Evolutionary conservation across 2,113 vertebrate genomes (phyloP), one percentile per base, ranked within the genome.

Genomic region (Cynopterus brachyotis): DNA sequence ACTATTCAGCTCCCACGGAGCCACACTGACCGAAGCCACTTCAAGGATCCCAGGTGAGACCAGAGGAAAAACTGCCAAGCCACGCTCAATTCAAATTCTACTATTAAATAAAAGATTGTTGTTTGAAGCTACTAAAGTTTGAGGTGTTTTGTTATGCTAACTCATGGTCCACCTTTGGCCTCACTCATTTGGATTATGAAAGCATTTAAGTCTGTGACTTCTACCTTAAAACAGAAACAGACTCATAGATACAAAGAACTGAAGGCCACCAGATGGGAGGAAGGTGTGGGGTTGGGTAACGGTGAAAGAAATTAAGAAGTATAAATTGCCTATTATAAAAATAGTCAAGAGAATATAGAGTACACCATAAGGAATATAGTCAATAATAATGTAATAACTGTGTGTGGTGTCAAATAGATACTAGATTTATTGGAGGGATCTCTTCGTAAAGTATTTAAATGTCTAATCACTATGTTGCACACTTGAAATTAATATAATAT

Each of bases 21-120:
- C 28, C 3, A 24, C 15, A 0, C 28, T 35, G 35, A 50, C n/a
- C 24, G 2, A 5, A 50, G 17, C 40, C 84, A 28, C 5, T 1
- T 1, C 47, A 72, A 55, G 4, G 17, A 82, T 15, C 82, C 47
- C 62, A 60, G 47, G 47, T 64, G 64, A 96, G 50, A 30, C 53
- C 40, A n/a, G 17, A 75, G 40, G 35, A 37, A 82, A 40, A 57
- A 70, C 20, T 40, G 55, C 22, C n/a, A 40, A 3, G 45, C n/a
- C 6, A 3, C 60, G 32, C 67, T 47, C 55, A 82, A 32, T 24
- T 45, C 11, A 42, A 35, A 80, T 8, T 60, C 72, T 53, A 57
- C 55, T n/a, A 22, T 64, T 75, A 87, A 80, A 80, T 75, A 87
- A 80, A 80, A n/a, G 47, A 26, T 6, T 16, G 0, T 62, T 64